Percentiles rank a stretch among this genome's conserved stretches.
Conservation (phyloP, 2,797 vertebrate species). For the Hemitrygon akajei region DNA sequence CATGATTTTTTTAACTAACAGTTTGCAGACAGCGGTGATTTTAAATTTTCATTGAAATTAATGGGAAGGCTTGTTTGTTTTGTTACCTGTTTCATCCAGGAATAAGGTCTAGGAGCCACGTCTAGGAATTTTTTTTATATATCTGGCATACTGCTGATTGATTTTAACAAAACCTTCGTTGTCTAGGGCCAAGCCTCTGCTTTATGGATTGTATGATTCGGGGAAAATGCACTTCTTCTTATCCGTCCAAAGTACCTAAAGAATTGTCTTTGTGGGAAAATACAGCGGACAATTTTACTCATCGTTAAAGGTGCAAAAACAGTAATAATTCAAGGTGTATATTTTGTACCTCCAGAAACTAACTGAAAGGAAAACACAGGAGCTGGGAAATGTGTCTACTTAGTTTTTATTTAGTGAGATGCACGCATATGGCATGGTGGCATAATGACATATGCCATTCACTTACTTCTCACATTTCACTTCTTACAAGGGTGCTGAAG, state of each 20-base stretch:
- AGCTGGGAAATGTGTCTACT: no score
- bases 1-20: not conserved
- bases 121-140: not conserved
- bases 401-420: no score
- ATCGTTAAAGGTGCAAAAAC: not conserved
- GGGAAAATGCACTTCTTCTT: not conserved
- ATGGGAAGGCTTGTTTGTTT: not conserved
- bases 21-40: not conserved
- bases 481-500: no score
- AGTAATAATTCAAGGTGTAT: not conserved
- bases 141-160: not conserved
- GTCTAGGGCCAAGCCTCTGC: not conserved
- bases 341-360: no score
- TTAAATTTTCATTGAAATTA: not conserved
- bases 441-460: no score
- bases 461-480: no score
- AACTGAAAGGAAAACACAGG: no score
- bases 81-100: constrained; percentile 7
- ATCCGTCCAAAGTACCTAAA: not conserved
- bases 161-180: not conserved
- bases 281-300: not conserved
- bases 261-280: not conserved
- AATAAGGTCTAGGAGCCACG: not conserved
- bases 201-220: not conserved
- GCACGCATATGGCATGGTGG: no score